phyloP scores from a whole-genome alignment of 2,888 invertebrate genomes.

The Tachina grossa region DNA sequence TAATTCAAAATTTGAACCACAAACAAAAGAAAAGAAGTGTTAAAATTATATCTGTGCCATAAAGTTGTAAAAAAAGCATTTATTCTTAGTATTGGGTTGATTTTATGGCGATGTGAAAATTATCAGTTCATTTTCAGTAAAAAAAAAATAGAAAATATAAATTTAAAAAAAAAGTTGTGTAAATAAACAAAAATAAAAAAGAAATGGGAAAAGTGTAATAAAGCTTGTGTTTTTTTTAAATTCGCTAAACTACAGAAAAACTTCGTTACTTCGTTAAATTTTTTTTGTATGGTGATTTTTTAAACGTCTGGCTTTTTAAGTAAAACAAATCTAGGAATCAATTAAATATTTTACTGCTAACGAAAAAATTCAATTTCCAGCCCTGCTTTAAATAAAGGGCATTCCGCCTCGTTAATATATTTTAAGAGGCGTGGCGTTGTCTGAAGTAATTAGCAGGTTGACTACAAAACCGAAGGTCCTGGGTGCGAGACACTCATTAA shows the following conservation, averaged over 20 bases:
- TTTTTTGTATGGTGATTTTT: conserved; percentile 1
- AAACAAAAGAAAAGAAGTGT: conserved; percentile 40
- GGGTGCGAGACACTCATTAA: no score
- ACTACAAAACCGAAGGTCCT: no score
- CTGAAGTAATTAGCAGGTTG: no score
- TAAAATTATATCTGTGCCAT: conserved; percentile 27
- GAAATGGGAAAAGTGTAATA: conserved; percentile 1
- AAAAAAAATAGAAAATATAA: conserved; percentile 3
- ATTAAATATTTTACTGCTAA: no score
- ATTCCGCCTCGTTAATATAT: no score
- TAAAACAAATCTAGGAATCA: no score
- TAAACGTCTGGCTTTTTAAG: background rate
- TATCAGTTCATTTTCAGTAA: conserved; percentile 18
- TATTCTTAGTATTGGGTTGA: conserved; percentile 18
- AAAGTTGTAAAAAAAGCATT: background rate
- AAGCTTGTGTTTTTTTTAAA: background rate
- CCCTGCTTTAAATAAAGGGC: no score
- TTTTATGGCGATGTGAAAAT: conserved; percentile 42
- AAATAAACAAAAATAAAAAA: background rate
- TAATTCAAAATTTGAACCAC: conserved; percentile 22
- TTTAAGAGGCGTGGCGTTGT: no score
- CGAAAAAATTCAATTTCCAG: no score
- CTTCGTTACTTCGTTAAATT: background rate
- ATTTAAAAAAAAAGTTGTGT: background rate
- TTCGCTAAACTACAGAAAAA: conserved; percentile 1